Conservation (phyloP, 2,113 vertebrate species). For the Rhinolophus ferrumequinum region DNA sequence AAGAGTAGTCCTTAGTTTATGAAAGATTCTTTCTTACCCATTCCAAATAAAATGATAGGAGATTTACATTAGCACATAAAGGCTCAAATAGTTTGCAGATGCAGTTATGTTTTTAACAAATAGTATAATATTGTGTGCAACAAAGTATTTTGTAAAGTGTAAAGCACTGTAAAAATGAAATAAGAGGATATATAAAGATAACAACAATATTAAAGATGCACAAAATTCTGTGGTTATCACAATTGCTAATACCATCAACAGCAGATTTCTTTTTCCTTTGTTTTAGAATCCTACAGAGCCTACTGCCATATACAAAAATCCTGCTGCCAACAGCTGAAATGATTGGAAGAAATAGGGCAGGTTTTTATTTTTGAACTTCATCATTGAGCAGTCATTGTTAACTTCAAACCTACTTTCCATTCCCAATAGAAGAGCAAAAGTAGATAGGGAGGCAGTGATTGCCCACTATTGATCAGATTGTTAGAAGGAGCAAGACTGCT, state of each 20-base stretch:
- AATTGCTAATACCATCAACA: neutral
- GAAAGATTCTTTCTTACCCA: neutral
- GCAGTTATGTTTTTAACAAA: constrained; percentile 1
- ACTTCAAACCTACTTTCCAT: neutral
- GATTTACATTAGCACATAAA: constrained; percentile 6
- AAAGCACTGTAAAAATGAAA: neutral
- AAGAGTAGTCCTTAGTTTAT: neutral
- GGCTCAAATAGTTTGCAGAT: neutral
- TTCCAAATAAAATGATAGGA: constrained; percentile 10
- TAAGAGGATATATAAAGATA: neutral
- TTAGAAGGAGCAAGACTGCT: neutral
- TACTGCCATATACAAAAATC: neutral
- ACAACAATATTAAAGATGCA: neutral
- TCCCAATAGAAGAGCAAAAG: neutral
- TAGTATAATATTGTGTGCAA: neutral
- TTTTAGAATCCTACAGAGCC: neutral
- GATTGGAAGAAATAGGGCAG: neutral
- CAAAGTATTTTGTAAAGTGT: neutral
- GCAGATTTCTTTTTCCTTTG: neutral
- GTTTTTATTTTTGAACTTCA: constrained; percentile 1
- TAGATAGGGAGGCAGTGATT: neutral
- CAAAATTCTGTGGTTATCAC: neutral
- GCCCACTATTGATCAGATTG: neutral
- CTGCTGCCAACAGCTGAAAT: neutral
- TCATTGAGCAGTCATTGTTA: neutral